Percentiles rank a stretch among this genome's conserved stretches.
These are phyloP conservation scores for Dolichopus griseipennis DNA, from an alignment of 2,888 invertebrate species.

Conservation along the genomic window DNA sequence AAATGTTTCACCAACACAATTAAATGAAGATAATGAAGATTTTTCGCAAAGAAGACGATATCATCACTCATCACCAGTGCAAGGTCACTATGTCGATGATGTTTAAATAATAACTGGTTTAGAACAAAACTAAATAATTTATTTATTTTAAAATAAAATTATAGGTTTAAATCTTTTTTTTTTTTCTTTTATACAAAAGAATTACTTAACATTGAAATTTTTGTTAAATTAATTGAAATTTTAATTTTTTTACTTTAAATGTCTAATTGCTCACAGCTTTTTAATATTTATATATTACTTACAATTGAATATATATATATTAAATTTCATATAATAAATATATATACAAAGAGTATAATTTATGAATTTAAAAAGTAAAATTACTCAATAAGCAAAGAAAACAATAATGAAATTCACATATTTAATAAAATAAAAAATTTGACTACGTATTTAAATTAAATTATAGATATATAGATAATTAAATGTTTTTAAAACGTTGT, in stretches of 20 bases:
- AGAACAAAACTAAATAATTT: background rate
- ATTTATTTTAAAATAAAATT: background rate
- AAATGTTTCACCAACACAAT: slow-evolving; percentile 70
- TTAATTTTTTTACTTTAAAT: background rate
- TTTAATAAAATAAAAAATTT: background rate
- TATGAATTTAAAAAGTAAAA: background rate
- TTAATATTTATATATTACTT: background rate
- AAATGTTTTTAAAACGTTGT: background rate
- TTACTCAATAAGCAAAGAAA: background rate
- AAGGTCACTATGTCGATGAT: slow-evolving; percentile 43
- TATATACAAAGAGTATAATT: background rate
- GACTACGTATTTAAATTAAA: background rate
- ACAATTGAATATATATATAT: background rate
- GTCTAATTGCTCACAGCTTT: background rate
- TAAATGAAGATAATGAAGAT: slow-evolving; percentile 93
- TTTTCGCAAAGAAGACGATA: slow-evolving; percentile 86
- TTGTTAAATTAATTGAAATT: background rate
- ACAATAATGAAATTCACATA: background rate
- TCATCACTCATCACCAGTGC: slow-evolving; percentile 80
- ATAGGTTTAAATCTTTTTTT: background rate
- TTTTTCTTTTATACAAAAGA: background rate
- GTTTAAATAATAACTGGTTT: slow-evolving; percentile 21
- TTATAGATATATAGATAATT: background rate
- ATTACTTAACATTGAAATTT: too few relatives aligned
- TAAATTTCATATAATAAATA: background rate